Conservation (phyloP, 2,113 vertebrate species). For the Zosterops pallidus region DNA sequence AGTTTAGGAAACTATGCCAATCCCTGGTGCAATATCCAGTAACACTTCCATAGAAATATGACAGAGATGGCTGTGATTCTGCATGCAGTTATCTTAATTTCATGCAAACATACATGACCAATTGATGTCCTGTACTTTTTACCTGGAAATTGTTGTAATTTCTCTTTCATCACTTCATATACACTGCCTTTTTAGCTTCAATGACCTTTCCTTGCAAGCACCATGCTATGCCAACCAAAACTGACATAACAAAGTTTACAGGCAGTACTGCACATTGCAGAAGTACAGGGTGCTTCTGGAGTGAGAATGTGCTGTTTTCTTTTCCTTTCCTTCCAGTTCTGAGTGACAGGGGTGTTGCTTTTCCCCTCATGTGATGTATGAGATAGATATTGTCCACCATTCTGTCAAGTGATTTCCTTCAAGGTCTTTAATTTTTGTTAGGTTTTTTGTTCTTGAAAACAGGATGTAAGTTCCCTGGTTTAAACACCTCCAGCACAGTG, state of each 20-base stretch:
- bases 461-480: not conserved
- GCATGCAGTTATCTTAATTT: not conserved
- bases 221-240: not conserved
- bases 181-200: not conserved
- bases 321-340: not conserved
- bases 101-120: not conserved
- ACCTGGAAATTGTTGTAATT: not conserved
- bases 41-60: not conserved
- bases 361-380: not conserved
- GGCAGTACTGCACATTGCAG: not conserved
- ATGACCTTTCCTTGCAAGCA: not conserved
- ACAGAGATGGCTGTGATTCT: not conserved
- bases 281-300: not conserved
- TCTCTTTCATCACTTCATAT: not conserved
- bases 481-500: not conserved
- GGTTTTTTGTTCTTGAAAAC: not conserved
- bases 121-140: not conserved
- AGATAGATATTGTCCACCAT: not conserved
- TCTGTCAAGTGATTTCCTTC: constrained; percentile 12
- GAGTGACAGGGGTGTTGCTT: not conserved
- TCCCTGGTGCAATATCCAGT: not conserved
- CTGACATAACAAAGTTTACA: not conserved
- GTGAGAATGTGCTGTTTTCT: not conserved
- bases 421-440: not conserved
- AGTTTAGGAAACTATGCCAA: not conserved